Evolutionary conservation across 2,113 vertebrate species (phyloP).

Genomic region (Thermophis baileyi): DNA sequence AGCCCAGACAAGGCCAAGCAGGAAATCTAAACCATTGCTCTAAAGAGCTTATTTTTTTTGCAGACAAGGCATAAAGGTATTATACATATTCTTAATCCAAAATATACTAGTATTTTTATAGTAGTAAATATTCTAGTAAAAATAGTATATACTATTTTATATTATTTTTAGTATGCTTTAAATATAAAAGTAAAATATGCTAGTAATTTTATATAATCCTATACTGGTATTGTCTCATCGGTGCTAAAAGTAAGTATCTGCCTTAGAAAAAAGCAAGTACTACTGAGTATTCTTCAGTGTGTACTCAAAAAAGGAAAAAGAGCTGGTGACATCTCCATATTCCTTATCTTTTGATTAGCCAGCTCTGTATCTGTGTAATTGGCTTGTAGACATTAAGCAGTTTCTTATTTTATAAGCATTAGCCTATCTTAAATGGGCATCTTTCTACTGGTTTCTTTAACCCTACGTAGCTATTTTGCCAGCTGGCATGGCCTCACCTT

Average conservation of each 20-base stretch:
- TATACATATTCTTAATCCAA: not conserved
- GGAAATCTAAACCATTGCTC: not conserved
- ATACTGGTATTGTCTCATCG: not conserved
- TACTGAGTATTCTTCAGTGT: not conserved
- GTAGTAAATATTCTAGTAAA: not conserved
- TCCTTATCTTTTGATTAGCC: not conserved
- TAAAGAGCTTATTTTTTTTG: not conserved
- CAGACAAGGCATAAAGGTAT: not conserved
- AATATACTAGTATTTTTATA: not conserved
- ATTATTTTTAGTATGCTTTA: not conserved
- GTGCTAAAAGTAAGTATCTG: not conserved
- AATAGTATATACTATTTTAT: not conserved
- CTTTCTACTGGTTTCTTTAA: not conserved
- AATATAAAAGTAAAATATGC: not conserved
- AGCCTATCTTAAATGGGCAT: not conserved
- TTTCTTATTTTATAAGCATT: not conserved
- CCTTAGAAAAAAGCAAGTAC: not conserved
- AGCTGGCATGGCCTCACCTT: slow-evolving; percentile 41
- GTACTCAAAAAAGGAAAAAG: not conserved
- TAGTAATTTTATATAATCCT: not conserved
- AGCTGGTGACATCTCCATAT: not conserved
- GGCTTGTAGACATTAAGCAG: not conserved
- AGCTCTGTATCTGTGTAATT: not conserved
- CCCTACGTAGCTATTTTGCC: slow-evolving; percentile 32
- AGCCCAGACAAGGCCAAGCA: not conserved